phyloP scores from a whole-genome alignment of 1,140 invertebrate species.

The Leptoteleia sp. region DNA sequence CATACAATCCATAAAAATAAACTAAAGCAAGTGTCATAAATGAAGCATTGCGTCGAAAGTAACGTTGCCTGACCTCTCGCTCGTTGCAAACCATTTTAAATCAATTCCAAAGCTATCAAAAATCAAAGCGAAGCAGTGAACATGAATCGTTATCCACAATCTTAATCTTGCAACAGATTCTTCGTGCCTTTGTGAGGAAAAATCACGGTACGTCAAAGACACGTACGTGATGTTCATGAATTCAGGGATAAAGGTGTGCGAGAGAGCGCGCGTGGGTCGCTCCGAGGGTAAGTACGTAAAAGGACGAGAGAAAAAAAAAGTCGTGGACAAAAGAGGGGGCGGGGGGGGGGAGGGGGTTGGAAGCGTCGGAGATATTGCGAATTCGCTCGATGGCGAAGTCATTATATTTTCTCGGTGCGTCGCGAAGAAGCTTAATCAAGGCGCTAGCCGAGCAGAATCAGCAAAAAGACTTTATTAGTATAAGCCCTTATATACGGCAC shows the following conservation, averaged over 20 bases:
- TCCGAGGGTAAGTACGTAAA: conserved; percentile 56
- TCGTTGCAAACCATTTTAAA: too few relatives aligned
- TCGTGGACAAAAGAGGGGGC: conserved; percentile 1
- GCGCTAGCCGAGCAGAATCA: conserved; percentile 80
- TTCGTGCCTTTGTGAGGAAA: conserved; percentile 55
- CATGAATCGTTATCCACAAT: conserved; percentile 45
- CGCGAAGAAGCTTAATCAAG: conserved; percentile 80
- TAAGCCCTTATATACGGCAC: conserved; percentile 65
- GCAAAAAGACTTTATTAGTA: conserved; percentile 80
- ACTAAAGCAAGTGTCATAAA: too few relatives aligned
- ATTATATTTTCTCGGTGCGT: conserved; percentile 81
- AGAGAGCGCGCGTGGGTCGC: conserved; percentile 45
- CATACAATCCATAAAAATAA: too few relatives aligned
- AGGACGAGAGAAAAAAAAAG: conserved; percentile 39
- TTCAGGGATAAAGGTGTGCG: conserved; percentile 49
- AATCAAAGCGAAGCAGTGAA: conserved; percentile 18
- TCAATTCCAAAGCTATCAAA: conserved; percentile 1
- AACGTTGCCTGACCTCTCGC: too few relatives aligned
- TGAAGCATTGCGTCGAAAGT: too few relatives aligned
- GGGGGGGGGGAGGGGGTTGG: too few relatives aligned
- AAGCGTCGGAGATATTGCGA: conserved; percentile 49
- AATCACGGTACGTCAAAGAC: conserved; percentile 68
- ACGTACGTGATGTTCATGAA: conserved; percentile 68
- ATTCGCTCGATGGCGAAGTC: conserved; percentile 74
- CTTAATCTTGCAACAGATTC: conserved; percentile 54